A percentile compares a stretch with the other conserved stretches of the same genome.
These are phyloP conservation scores for Diplodus puntazzo DNA, from an alignment of 2,797 vertebrate species.

Conservation along the genomic window DNA sequence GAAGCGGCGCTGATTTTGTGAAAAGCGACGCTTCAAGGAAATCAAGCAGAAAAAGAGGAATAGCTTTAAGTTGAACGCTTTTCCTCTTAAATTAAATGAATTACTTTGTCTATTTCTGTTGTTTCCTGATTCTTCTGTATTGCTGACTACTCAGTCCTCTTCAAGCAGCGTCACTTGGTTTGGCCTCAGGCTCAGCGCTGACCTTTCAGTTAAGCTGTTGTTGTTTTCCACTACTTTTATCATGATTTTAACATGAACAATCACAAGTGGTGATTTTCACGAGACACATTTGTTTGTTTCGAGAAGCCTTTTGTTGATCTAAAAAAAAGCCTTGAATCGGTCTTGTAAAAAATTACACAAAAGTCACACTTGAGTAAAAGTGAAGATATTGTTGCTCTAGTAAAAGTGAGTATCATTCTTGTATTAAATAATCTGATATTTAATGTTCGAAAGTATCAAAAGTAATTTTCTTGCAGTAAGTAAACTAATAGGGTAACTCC, in stretches of 20 bases:
- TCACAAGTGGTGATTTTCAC: background rate
- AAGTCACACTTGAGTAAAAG: too few relatives aligned
- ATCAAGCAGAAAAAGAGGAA: constrained; percentile 60
- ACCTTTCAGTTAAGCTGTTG: constrained; percentile 53
- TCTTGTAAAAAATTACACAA: too few relatives aligned
- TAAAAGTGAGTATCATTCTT: too few relatives aligned
- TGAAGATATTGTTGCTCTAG: too few relatives aligned
- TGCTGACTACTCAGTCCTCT: constrained; percentile 71
- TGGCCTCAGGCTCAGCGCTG: constrained; percentile 74
- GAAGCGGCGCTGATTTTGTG: constrained; percentile 39
- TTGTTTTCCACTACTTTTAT: constrained; percentile 49
- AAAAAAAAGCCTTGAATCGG: too few relatives aligned
- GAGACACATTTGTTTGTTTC: background rate
- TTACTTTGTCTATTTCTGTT: constrained; percentile 43
- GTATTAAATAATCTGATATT: too few relatives aligned
- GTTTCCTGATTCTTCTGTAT: constrained; percentile 62
- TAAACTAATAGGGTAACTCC: too few relatives aligned
- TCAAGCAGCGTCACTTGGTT: constrained; percentile 37
- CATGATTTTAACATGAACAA: constrained; percentile 3
- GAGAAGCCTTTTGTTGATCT: too few relatives aligned
- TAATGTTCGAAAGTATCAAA: too few relatives aligned
- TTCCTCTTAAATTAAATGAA: constrained; percentile 39
- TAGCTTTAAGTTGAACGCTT: constrained; percentile 36
- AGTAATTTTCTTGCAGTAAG: too few relatives aligned
- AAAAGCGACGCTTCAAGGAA: constrained; percentile 64